Conservation (phyloP, 2,113 vertebrate genomes). For the Machaerirhynchus nigripectus region DNA sequence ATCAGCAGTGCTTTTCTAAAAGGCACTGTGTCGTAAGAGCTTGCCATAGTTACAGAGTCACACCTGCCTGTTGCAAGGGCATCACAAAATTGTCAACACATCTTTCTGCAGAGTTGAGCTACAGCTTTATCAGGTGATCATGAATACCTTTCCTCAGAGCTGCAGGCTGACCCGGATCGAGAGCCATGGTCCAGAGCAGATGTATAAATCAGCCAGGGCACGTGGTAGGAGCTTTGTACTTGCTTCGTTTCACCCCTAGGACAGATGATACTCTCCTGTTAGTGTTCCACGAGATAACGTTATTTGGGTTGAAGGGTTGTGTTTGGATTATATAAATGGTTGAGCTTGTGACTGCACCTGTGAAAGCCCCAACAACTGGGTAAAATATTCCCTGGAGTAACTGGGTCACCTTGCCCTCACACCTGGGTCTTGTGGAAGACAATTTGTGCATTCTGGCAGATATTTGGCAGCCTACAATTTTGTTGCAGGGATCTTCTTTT, state of each 20-base stretch:
- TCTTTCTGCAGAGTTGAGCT: not conserved
- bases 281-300: not conserved
- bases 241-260: not conserved
- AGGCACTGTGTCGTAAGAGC: not conserved
- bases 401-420: not conserved
- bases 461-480: not conserved
- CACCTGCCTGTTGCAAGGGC: not conserved
- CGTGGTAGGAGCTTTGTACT: not conserved
- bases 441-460: not conserved
- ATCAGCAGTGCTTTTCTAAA: not conserved
- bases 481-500: not conserved
- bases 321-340: not conserved
- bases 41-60: not conserved
- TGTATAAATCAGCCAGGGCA: not conserved
- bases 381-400: not conserved
- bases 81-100: not conserved
- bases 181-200: not conserved
- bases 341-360: not conserved
- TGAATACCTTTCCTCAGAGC: not conserved
- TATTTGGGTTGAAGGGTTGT: not conserved
- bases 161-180: not conserved
- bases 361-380: not conserved
- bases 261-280: not conserved
- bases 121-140: not conserved
- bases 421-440: not conserved